Base-by-base conservation (phyloP, 2,797 vertebrate genomes). In the Brachymystax lenok region DNA sequence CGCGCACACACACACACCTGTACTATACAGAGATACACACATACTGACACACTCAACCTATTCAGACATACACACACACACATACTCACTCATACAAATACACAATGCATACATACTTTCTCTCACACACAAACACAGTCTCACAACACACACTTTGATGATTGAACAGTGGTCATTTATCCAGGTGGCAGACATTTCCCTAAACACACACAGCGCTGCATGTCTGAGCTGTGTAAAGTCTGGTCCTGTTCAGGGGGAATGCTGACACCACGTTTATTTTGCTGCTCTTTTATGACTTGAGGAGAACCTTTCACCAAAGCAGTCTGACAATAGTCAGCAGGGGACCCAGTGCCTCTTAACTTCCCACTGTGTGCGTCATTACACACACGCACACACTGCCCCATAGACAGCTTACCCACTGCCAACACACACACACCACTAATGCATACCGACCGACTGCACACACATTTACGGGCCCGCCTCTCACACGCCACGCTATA, bases 211-310 rank as follows among this genome's bases (percentile, higher is more conserved):
- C 52, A 79, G 79, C 40, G 10, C 72, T 63, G 74, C 13, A 79
- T 77, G 76, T 74, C 76, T 64, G 10, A 78, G 85, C 28, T 86
- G 89, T 59, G 87, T 90, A 88, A 92, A 79, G 91, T 93, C 92
- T 93, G 84, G 83, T 35, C 16, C 24, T 52, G 76, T 77, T 81
- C 54, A 70, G 27, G 64, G 77, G 77, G 84, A 82, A 78, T 67
- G 77, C 81, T 90, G 90, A 91, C 83, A 84, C 74, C 3, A 70
- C 73, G 75, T 90, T 90, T 92, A 86, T 91, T 88, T 91, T 86
- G 80, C 85, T 2, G 86, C 56, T 78, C 61, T 89, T 91, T 91
- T 84, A 90, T 85, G 79, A 88, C 82, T 83, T 82, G 85, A 82
- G 82, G 83, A 66, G 78, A 75, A 75, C 82, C 76, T 71, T 79